Conservation (phyloP, 2,797 vertebrate genomes). For the Gymnoscopelus braueri region DNA sequence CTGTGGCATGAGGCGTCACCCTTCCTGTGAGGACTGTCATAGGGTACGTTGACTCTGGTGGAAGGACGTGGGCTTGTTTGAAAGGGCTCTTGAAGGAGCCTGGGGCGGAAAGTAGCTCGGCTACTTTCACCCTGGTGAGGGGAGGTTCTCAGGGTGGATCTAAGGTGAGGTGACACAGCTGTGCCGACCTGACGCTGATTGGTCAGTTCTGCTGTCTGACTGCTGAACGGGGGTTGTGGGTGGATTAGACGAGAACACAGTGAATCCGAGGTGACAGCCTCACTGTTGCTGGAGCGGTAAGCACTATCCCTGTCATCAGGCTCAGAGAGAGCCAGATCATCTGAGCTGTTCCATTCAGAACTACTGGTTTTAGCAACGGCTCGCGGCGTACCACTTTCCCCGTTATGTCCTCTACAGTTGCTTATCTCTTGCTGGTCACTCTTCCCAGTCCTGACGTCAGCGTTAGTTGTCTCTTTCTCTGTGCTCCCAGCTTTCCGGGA, state of each 20-base stretch:
- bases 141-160: constrained; percentile 61
- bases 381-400: constrained; percentile 67
- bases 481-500: constrained; percentile 66
- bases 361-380: constrained; percentile 82
- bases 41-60: constrained; percentile 39
- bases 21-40: constrained; percentile 70
- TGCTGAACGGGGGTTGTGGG: constrained; percentile 51
- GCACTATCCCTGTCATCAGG: constrained; percentile 82
- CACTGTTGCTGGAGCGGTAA: constrained; percentile 78
- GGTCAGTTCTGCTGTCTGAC: constrained; percentile 52
- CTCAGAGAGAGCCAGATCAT: constrained; percentile 81
- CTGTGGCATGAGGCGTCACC: constrained; percentile 66
- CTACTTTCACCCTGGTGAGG: constrained; percentile 70
- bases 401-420: constrained; percentile 59
- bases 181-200: constrained; percentile 59
- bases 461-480: constrained; percentile 66
- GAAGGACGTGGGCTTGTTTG: constrained; percentile 62
- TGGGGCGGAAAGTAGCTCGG: constrained; percentile 64
- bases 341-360: constrained; percentile 86
- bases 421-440: constrained; percentile 70
- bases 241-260: constrained; percentile 54
- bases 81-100: constrained; percentile 73
- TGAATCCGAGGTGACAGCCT: constrained; percentile 64
- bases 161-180: constrained; percentile 83
- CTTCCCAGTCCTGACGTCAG: constrained; percentile 59